Base-by-base conservation (phyloP, 2,888 invertebrate species). In the Lobophora halterata region DNA sequence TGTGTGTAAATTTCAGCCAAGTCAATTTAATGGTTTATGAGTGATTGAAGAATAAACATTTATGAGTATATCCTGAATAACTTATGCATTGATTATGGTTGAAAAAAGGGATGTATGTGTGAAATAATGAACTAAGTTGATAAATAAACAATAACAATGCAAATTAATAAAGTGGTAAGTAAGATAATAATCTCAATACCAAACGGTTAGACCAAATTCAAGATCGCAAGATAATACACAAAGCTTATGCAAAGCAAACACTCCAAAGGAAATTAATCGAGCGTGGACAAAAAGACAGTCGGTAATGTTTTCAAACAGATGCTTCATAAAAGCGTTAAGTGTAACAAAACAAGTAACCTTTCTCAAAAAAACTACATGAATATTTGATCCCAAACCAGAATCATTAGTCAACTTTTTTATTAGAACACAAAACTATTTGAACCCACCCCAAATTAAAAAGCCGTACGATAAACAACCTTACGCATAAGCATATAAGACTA, bases 351-450 rank as follows among this genome's bases (percentile, higher is more conserved):
- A 69, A 66, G 71, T 71, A 62, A 60, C 54, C 52, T 38, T 37
- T n/a, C n/a, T n/a, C n/a, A 53, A 76, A 81, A 79, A 80, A 80
- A 78, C 69, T 64, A 65, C 71, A 83, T 83, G 86, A 85, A 86
- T 86, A 79, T 85, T 81, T 81, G 85, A 85, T 83, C 71, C 72
- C 62, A 77, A 80, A 85, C 85, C 79, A 81, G 78, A 82, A 80
- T 85, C 87, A 86, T 87, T 87, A 86, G 85, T 87, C 85, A 86
- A 80, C 60, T 78, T 86, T 80, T 85, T 86, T 82, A 77, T 56
- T 57, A 42, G 32, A 53, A 32, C 13, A 33, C 20, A 26, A 10
- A n/a, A 8, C 21, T 28, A 13, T 14, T 10, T 13, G 6, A 9
- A 16, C 4, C 18, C 5, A 25, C 14, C 23, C 8, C 0, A 69